Conservation (phyloP, 1,140 invertebrate genomes). For the Papilio glaucus region DNA sequence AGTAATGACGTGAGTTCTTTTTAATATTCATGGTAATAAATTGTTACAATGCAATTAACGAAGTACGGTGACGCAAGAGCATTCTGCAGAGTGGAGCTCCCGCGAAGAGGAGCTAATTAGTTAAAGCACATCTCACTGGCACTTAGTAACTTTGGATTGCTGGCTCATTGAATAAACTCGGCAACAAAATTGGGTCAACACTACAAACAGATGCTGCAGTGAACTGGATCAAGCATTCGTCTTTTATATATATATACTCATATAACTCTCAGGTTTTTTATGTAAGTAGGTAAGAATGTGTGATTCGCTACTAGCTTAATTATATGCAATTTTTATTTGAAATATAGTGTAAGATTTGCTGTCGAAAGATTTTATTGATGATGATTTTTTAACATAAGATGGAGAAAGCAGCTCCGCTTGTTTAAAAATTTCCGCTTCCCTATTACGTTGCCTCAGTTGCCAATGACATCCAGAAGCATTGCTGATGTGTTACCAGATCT, state of each 20-base stretch:
- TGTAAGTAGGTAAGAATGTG: no score
- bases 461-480: no score
- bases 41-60: slow-evolving; percentile 1
- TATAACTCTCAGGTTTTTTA: no score
- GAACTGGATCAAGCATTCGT: background rate
- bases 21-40: background rate
- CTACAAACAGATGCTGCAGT: slow-evolving; percentile 4
- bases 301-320: no score
- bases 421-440: no score
- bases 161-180: slow-evolving; percentile 11
- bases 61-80: slow-evolving; percentile 1
- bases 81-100: background rate
- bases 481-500: no score
- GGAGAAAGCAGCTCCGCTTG: background rate
- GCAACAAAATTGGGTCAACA: slow-evolving; percentile 5
- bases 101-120: slow-evolving; percentile 12
- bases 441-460: no score
- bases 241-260: background rate
- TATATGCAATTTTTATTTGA: no score
- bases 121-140: slow-evolving; percentile 11
- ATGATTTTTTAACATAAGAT: background rate
- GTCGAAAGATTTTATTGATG: background rate
- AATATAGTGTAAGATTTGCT: no score
- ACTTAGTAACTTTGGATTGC: slow-evolving; percentile 8
- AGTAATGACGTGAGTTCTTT: background rate